phyloP scores from a whole-genome alignment of 2,113 vertebrate genomes.

The Connochaetes taurinus region DNA sequence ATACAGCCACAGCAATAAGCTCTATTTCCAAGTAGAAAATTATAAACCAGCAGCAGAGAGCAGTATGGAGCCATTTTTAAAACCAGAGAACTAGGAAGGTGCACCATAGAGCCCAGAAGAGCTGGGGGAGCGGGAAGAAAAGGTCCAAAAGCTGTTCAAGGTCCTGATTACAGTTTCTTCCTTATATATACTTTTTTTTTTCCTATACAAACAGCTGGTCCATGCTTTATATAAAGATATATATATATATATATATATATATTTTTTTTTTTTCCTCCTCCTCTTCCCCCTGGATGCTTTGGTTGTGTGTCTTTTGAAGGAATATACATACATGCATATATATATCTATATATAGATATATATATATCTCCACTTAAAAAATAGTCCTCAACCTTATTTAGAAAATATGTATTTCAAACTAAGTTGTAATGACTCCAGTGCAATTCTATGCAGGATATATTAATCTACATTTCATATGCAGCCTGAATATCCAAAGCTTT shows the following conservation, averaged over 20 bases:
- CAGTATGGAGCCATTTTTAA: slow-evolving; percentile 79
- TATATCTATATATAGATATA: no score
- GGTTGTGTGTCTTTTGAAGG: rapidly evolving
- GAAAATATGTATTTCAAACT: not conserved
- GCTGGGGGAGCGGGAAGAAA: slow-evolving; percentile 29
- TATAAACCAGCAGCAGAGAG: slow-evolving; percentile 76
- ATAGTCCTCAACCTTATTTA: not conserved
- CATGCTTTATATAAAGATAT: not conserved
- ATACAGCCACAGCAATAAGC: not conserved
- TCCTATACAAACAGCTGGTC: not conserved
- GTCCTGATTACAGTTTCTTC: slow-evolving; percentile 44
- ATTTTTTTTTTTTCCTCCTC: not conserved
- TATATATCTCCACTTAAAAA: not conserved
- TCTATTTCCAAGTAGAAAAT: slow-evolving; percentile 43
- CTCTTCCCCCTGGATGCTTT: not conserved
- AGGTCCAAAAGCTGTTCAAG: slow-evolving; percentile 27
- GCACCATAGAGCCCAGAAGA: not conserved
- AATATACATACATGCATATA: not conserved
- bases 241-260: not conserved
- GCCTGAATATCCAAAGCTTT: not conserved
- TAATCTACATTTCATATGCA: not conserved
- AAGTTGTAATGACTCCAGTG: not conserved
- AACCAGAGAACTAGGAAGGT: slow-evolving; percentile 7
- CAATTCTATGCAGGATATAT: not conserved
- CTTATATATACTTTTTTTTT: slow-evolving; percentile 12